Base-by-base conservation (phyloP, 2,113 vertebrate species). In the Oncorhynchus keta region DNA sequence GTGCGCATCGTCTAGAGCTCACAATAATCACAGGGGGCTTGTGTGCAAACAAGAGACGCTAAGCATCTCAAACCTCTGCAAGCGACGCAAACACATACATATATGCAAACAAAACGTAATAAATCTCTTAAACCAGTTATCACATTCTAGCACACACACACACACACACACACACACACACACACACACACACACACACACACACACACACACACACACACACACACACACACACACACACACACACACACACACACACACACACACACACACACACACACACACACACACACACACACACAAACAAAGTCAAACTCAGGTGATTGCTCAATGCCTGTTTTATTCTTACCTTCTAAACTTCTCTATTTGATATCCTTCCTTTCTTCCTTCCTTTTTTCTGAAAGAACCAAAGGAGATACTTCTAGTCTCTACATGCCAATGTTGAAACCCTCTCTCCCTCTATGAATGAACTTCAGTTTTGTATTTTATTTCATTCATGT, bases 1-100 rank as follows among this genome's bases (percentile, higher is more conserved):
- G 80, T 78, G 82, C 70, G 39, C 30, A 82, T 74, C 78, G 81
- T 84, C 76, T 59, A 79, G 75, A 87, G 85, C 81, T 70, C 14
- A 84, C 84, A 86, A 86, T 89, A 92, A 93, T 93, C 91, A 94
- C 84, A 85, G 86, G 32, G 64, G 76, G 83, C 92, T 92, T 92
- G 90, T 92, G 91, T 91, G 88, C 91, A 93, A 93, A 93, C 90
- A 94, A 93, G 90, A 85, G 90, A 82, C 76, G 83, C 86, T 91
- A 89, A 93, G 86, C 79, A 90, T 85, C 81, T 86, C 76, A 79
- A 87, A 86, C 80, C 82, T 81, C 81, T 57, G 79, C 68, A 5
- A 83, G 82, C 61, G 39, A 83, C 73, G 73, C 73, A 74, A 62
- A 85, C 68, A 72, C 72, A 74, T 51, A 80, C 39, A 49, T 76